Conservation (phyloP, 2,888 invertebrate genomes). For the Pheosia tremula region DNA sequence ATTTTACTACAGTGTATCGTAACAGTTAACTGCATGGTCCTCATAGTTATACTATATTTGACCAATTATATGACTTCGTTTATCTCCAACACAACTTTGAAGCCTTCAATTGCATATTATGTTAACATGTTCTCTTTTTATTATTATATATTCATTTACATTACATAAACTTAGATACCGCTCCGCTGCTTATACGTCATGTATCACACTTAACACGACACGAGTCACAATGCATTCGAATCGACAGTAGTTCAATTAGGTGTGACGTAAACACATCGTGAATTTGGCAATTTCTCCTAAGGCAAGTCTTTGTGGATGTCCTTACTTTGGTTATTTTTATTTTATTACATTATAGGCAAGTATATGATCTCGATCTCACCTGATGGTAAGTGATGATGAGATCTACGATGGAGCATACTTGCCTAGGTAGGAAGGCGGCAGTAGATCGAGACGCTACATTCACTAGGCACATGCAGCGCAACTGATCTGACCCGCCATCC, state of each 20-base stretch:
- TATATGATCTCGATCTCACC: no score
- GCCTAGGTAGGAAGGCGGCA: no score
- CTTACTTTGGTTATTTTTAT: background rate
- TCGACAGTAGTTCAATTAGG: background rate
- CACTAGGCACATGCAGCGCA: no score
- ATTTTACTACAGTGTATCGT: no score
- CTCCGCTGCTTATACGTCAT: background rate
- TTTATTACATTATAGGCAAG: no score
- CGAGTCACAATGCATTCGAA: background rate
- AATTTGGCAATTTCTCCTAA: no score
- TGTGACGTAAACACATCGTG: background rate
- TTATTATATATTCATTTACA: slow-evolving; percentile 1
- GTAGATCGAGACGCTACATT: no score
- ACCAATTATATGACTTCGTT: background rate
- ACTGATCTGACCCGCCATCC: no score
- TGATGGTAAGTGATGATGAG: no score
- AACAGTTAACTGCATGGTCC: no score
- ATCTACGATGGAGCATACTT: no score
- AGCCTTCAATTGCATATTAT: background rate
- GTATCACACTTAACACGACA: background rate
- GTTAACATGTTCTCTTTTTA: background rate
- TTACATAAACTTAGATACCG: background rate
- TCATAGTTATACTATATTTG: no score
- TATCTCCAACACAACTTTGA: background rate
- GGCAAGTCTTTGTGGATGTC: background rate